Evolutionary conservation across 2,797 vertebrate genomes (phyloP).

Genomic region (Lagodon rhomboides): DNA sequence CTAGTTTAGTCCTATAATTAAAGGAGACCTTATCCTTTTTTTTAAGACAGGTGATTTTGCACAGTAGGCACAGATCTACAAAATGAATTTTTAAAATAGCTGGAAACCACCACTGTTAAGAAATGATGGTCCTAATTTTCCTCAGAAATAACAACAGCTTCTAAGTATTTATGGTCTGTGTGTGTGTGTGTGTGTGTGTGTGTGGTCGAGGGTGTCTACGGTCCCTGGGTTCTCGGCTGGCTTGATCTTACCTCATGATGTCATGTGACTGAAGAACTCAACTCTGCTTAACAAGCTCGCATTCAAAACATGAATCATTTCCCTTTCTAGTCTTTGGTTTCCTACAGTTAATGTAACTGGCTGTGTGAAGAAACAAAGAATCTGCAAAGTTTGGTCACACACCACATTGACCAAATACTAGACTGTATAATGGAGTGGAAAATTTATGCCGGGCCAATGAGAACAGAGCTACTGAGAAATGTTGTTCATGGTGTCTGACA

Average conservation of each 20-base stretch:
- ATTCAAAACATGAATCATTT: not conserved
- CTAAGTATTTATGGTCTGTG: not conserved
- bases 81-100: not conserved
- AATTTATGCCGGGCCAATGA: not conserved
- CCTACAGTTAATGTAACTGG: not conserved
- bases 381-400: not conserved
- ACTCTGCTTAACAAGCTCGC: conserved; percentile 6
- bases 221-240: not conserved
- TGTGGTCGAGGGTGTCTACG: not conserved
- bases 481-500: conserved; percentile 1
- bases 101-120: not conserved
- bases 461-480: conserved; percentile 10
- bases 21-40: not conserved
- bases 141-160: not conserved
- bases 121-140: not conserved
- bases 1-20: not conserved
- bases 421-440: not conserved
- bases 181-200: conserved; percentile 1
- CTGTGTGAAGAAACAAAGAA: conserved; percentile 6
- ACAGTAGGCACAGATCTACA: not conserved
- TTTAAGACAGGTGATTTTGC: not conserved
- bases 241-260: not conserved
- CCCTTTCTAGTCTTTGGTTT: conserved; percentile 1
- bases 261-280: not conserved
- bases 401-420: not conserved